Conservation (phyloP, 1,140 invertebrate species). For the Scaptomyza pallida region DNA sequence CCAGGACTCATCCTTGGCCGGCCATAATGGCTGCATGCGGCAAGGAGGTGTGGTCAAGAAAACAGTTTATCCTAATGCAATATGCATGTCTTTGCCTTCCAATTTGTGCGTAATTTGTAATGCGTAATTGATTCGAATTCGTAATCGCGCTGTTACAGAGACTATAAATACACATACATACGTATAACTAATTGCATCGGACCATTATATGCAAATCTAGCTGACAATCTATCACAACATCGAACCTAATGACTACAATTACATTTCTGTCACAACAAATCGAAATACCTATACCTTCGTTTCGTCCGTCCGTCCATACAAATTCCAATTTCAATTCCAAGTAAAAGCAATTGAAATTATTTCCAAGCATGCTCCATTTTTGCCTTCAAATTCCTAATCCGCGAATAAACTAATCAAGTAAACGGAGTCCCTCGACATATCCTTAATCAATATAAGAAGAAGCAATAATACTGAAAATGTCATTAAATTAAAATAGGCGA, state of each 20-base stretch:
- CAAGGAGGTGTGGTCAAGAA: no score
- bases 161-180: neutral
- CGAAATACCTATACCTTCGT: neutral
- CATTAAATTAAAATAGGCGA: no score
- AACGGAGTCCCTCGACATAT: no score
- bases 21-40: neutral
- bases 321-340: no score
- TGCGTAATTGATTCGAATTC: conserved; percentile 59
- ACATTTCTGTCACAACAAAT: neutral
- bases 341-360: no score
- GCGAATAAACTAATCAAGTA: no score
- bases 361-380: no score
- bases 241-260: neutral
- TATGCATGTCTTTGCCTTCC: conserved; percentile 45
- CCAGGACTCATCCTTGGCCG: conserved; percentile 13
- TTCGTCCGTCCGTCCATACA: no score
- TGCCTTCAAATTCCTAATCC: no score
- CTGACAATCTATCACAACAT: neutral
- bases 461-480: no score
- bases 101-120: conserved; percentile 72
- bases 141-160: conserved; percentile 11
- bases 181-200: conserved; percentile 13
- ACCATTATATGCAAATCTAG: conserved; percentile 2
- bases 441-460: no score
- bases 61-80: conserved; percentile 32